Percentiles rank a stretch among this genome's conserved stretches.
phyloP scores from a whole-genome alignment of 2,113 vertebrate genomes.

The Seriola quinqueradiata region DNA sequence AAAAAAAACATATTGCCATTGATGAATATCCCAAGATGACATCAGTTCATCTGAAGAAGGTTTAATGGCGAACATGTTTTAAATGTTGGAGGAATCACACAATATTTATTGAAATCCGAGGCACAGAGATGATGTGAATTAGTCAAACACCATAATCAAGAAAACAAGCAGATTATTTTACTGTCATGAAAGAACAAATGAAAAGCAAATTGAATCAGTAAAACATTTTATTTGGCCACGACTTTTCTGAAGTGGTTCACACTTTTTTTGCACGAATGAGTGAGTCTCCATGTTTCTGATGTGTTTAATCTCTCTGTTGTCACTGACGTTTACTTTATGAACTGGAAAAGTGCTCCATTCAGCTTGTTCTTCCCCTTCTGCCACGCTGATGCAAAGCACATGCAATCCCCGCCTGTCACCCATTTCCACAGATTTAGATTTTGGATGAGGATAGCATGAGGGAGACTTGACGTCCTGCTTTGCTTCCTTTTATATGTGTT shows the following conservation, averaged over 20 bases:
- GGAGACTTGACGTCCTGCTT: slow-evolving; percentile 57
- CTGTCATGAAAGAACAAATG: slow-evolving; percentile 29
- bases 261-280: not conserved
- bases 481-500: slow-evolving; percentile 49
- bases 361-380: slow-evolving; percentile 49
- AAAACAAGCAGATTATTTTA: slow-evolving; percentile 54
- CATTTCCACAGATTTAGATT: slow-evolving; percentile 49
- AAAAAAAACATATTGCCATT: slow-evolving; percentile 44
- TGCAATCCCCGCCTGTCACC: slow-evolving; percentile 49
- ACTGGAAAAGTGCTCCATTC: slow-evolving; percentile 77
- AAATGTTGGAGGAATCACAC: slow-evolving; percentile 25
- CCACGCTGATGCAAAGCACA: slow-evolving; percentile 67
- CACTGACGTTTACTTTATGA: slow-evolving; percentile 83
- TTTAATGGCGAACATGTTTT: slow-evolving; percentile 64
- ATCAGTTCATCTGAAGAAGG: slow-evolving; percentile 28
- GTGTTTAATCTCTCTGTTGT: slow-evolving; percentile 60
- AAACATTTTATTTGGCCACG: slow-evolving; percentile 6
- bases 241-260: slow-evolving; percentile 28
- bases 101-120: slow-evolving; percentile 22
- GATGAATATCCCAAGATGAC: slow-evolving; percentile 46
- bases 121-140: slow-evolving; percentile 34
- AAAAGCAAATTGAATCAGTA: slow-evolving; percentile 11
- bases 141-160: slow-evolving; percentile 10
- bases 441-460: slow-evolving; percentile 64
- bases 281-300: slow-evolving; percentile 14